These are phyloP conservation scores for Drosophila parabipectinata DNA, from an alignment of 1,140 invertebrate genomes.

Conservation along the genomic window DNA sequence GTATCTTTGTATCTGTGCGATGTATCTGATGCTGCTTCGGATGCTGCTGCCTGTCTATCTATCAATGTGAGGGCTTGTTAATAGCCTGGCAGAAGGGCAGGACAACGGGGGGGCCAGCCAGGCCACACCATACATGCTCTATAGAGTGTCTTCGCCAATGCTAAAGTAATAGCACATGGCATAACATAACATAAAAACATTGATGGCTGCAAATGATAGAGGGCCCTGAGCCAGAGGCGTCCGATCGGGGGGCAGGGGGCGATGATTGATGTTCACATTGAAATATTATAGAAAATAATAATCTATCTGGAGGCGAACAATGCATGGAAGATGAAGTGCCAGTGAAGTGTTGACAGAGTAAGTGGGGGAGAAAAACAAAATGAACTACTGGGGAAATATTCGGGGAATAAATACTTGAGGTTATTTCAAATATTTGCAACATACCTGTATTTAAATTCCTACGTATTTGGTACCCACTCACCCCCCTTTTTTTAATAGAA, in stretches of 20 bases:
- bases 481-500: background rate
- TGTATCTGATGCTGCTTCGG: slow-evolving; percentile 11
- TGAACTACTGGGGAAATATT: slow-evolving; percentile 1
- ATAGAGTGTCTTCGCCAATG: slow-evolving; percentile 62
- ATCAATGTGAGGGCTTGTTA: slow-evolving; percentile 39
- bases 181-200: slow-evolving; percentile 72
- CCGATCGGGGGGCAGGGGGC: background rate
- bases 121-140: slow-evolving; percentile 29
- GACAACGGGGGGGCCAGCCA: background rate
- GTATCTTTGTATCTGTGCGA: slow-evolving; percentile 38
- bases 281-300: slow-evolving; percentile 50
- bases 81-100: slow-evolving; percentile 43
- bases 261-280: slow-evolving; percentile 45
- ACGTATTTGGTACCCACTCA: background rate
- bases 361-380: background rate
- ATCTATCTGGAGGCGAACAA: slow-evolving; percentile 22
- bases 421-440: background rate
- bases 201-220: slow-evolving; percentile 73
- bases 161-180: slow-evolving; percentile 80
- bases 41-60: slow-evolving; percentile 9
- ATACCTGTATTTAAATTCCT: background rate
- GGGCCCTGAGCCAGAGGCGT: slow-evolving; percentile 26
- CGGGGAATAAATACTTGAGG: background rate
- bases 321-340: slow-evolving; percentile 21
- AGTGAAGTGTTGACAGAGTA: slow-evolving; percentile 21